Evolutionary conservation across 1,140 invertebrate genomes (phyloP), one percentile per base, ranked within the genome.

Genomic region (Drosophila pallidifrons): DNA sequence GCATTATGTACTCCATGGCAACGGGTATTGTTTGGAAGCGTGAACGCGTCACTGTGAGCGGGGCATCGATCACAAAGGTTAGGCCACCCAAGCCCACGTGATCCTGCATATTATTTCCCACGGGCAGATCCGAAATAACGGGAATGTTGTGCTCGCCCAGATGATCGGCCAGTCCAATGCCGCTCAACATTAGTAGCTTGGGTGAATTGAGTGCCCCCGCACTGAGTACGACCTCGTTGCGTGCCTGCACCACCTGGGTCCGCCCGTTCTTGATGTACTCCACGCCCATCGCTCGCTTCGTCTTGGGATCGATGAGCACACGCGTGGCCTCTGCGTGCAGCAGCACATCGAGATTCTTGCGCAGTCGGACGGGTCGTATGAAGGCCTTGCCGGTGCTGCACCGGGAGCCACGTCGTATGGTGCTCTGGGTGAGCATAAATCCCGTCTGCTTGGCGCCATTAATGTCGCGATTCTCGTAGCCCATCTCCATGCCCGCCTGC

Each of bases 301-400:
- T 94, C 1, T 93, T 93, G 72, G 32, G 13, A 5, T 97, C 95
- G 35, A 97, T 95, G 2, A 96, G 81, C 13, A 98, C 93, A 74
- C 95, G 95, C 0, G 95, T 95, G 0, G 94, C 97, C 63, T 98
- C 96, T 1, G 97, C 94, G 35, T 96, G 94, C 75, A 97, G 95
- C 5, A 97, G 94, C 2, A 98, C 95, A 82, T 98, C 96, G 0
- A 99, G 93, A 87, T 99, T 99, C 11, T 93, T 91, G 15, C 98
- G 94, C 38, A 96, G 94, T 10, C 96, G 93, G 0, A 97, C 95
- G 0, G 98, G 97, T 58, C 96, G 93, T 0, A 99, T 93, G 87
- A 98, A 99, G 0, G 97, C 98, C 91, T 97, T 97, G 1, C 97
- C 95, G 0, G 98, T 98, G 54, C 96, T 98, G 93, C 98, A 99